Conservation (phyloP, 2,797 vertebrate genomes). For the Alectoris magna region DNA sequence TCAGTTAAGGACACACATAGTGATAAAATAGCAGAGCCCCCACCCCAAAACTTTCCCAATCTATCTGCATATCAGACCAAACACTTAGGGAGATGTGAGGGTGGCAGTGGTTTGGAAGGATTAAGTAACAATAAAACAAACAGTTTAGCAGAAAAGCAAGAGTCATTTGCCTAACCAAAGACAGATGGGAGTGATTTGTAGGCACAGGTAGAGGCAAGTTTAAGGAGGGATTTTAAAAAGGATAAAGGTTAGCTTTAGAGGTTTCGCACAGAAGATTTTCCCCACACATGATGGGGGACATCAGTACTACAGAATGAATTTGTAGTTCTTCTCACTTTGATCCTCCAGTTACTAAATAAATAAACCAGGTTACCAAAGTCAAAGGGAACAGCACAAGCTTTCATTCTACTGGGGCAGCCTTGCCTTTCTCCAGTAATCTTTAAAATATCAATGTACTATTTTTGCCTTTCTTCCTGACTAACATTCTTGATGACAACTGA, state of each 20-base stretch:
- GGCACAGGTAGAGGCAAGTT: conserved; percentile 39
- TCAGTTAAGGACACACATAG: neutral
- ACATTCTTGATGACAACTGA: neutral
- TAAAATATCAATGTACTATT: neutral
- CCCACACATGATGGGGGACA: neutral
- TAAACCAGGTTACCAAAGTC: neutral
- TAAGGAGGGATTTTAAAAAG: conserved; percentile 22
- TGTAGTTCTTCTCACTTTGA: neutral
- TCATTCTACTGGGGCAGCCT: neutral
- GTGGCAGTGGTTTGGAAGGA: conserved; percentile 2
- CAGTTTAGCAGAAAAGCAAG: conserved; percentile 48
- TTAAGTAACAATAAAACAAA: conserved; percentile 55
- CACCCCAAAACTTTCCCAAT: conserved; percentile 11
- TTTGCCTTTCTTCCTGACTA: neutral
- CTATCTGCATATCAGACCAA: conserved; percentile 10
- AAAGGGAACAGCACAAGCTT: neutral
- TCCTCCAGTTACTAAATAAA: neutral
- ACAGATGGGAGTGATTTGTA: conserved; percentile 44
- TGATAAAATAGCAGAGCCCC: neutral
- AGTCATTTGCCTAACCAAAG: conserved; percentile 46
- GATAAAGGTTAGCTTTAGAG: conserved; percentile 18
- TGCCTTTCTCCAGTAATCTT: neutral
- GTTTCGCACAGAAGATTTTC: neutral
- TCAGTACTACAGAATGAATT: neutral
- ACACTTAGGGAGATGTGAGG: neutral